These are phyloP conservation scores for Melanostoma scalare DNA, from an alignment of 2,888 invertebrate species.

Conservation along the genomic window DNA sequence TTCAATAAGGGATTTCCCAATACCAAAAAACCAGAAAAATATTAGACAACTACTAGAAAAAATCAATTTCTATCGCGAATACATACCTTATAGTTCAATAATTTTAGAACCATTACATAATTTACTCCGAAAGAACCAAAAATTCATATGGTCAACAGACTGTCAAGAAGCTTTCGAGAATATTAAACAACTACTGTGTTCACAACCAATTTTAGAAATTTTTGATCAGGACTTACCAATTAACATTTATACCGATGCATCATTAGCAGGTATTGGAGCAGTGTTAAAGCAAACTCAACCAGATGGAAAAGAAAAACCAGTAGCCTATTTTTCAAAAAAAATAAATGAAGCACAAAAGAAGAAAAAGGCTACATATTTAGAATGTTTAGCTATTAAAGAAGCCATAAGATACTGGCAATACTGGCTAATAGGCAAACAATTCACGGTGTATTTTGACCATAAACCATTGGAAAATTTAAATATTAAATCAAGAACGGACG, in stretches of 20 bases:
- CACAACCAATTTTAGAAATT: conserved; percentile 63
- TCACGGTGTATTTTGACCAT: conserved; percentile 66
- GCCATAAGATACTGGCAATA: conserved; percentile 69
- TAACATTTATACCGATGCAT: conserved; percentile 67
- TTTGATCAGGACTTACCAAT: conserved; percentile 69
- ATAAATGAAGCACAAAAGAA: conserved; percentile 50
- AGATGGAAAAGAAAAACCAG: conserved; percentile 62
- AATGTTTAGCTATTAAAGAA: conserved; percentile 70
- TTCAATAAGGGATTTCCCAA: conserved; percentile 2
- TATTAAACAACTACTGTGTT: conserved; percentile 46
- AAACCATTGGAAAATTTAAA: conserved; percentile 69
- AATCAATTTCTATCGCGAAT: conserved; percentile 64
- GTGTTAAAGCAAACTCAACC: conserved; percentile 67
- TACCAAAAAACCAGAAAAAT: neutral
- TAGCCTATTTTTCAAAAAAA: conserved; percentile 23
- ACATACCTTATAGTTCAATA: conserved; percentile 54
- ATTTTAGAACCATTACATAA: conserved; percentile 69
- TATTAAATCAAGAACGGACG: conserved; percentile 56
- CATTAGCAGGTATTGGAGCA: conserved; percentile 62
- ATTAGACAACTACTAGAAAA: neutral
- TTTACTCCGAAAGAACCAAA: conserved; percentile 37
- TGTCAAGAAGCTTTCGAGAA: conserved; percentile 65
- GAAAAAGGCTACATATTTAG: conserved; percentile 47
- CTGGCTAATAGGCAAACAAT: conserved; percentile 57
- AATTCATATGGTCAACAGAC: conserved; percentile 63